Conservation (phyloP, 2,888 invertebrate genomes). For the Ommatoiulus sabulosus region DNA sequence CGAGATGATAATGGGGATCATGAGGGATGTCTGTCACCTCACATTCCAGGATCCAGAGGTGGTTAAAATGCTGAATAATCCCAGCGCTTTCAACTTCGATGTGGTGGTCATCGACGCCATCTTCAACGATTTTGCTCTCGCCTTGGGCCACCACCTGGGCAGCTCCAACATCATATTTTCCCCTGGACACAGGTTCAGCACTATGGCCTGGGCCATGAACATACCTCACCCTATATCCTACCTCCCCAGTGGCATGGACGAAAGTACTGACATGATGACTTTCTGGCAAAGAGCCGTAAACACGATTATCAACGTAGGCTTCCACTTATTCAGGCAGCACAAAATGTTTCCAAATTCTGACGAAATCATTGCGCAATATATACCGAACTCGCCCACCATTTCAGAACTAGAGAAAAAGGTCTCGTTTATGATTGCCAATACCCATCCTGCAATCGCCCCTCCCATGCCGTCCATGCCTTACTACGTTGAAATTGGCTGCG, state of each 20-base stretch:
- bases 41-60: slow-evolving; percentile 3
- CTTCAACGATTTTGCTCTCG: slow-evolving; percentile 49
- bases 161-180: slow-evolving; percentile 45
- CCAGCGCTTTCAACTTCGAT: slow-evolving; percentile 23
- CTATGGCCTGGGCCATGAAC: slow-evolving; percentile 39
- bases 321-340: neutral
- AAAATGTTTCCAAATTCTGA: neutral
- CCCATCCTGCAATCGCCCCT: slow-evolving; percentile 70
- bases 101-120: slow-evolving; percentile 53
- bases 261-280: neutral
- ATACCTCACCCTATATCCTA: slow-evolving; percentile 50
- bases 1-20: neutral
- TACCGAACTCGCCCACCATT: slow-evolving; percentile 50
- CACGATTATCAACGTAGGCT: neutral
- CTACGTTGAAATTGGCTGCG: slow-evolving; percentile 86
- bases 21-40: neutral
- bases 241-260: slow-evolving; percentile 18
- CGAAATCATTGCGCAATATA: neutral
- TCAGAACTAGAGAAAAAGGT: slow-evolving; percentile 47
- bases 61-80: neutral
- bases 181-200: neutral
- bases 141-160: slow-evolving; percentile 44
- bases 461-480: slow-evolving; percentile 79
- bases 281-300: slow-evolving; percentile 51
- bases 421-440: slow-evolving; percentile 52